Base-by-base conservation (phyloP, 2,888 invertebrate genomes). In the Miltochrista miniata region DNA sequence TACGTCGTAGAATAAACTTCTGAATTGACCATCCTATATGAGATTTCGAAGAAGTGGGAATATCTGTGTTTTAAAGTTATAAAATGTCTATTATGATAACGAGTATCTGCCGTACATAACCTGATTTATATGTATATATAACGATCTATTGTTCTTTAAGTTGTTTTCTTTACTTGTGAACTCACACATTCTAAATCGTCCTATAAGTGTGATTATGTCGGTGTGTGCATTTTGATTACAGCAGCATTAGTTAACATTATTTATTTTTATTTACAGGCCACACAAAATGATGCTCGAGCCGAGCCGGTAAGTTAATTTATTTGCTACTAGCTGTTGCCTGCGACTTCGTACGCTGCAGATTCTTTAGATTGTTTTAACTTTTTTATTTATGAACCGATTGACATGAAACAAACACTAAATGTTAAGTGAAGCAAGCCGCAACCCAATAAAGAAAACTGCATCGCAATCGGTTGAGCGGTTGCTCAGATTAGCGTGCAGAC, bases 211-310 rank as follows among this genome's bases (percentile, higher is more conserved):
- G 40, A 50, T 54, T 51, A 46, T 42, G 2, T 14, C 11, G 2
- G 8, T 12, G 7, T 13, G 46, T 52, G 50, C 41, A 46, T 38
- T 39, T 24, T 36, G 43, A 14, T 49, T 11, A 11, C 30, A 31
- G 47, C 50, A 49, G 54, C 10, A 40, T 42, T 55, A 68, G 54
- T 58, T 67, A 63, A 71, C 65, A 48, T 52, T 33, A 54, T 59
- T 60, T 72, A 74, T 70, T 77, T 78, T 50, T 77, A 53, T 72
- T 85, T 81, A 48, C 90, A 90, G 89, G 88, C 89, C 90, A 75
- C 89, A 87, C 89, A 90, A 90, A 88, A 90, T 90, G 89, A 88
- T 89, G 89, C 81, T 87, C 86, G 90, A 90, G 86, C 85, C 89
- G 84, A 89, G 82, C 83, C 88, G 90, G 90, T 90, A 67, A 87